Conservation (phyloP, 2,888 invertebrate species). For the Sinohyriopsis cumingii region DNA sequence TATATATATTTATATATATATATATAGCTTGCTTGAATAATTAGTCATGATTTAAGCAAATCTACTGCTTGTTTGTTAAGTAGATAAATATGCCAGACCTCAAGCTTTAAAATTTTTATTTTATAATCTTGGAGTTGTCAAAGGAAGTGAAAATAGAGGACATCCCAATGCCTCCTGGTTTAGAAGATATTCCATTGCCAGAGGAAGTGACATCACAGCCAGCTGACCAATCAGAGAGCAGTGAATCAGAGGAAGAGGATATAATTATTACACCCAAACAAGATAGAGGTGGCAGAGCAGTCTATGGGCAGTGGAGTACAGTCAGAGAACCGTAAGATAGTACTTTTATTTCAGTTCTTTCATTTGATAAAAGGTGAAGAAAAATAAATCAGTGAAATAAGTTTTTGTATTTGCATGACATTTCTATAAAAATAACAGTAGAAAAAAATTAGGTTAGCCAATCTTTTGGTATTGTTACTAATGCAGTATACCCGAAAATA, state of each 20-base stretch:
- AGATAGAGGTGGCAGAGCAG: constrained; percentile 33
- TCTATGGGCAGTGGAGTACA: constrained; percentile 36
- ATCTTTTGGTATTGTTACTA: no score
- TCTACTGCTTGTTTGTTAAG: no score
- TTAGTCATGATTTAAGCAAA: no score
- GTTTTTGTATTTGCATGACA: background rate
- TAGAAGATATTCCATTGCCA: constrained; percentile 37
- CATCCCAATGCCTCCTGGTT: constrained; percentile 27
- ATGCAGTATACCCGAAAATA: no score
- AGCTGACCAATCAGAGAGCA: constrained; percentile 9
- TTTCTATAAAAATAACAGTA: background rate
- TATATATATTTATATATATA: no score
- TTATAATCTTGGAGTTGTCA: background rate
- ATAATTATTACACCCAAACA: constrained; percentile 13
- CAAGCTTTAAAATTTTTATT: background rate
- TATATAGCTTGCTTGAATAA: no score
- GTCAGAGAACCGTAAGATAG: constrained; percentile 25
- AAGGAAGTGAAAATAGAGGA: constrained; percentile 18
- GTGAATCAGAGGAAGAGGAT: constrained; percentile 18
- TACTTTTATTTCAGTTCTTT: background rate
- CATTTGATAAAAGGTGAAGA: background rate
- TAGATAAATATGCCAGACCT: background rate
- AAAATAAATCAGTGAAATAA: constrained; percentile 1
- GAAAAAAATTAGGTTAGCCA: no score
- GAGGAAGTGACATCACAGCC: constrained; percentile 24